Conservation (phyloP, 2,113 vertebrate genomes). For the Lepus europaeus region DNA sequence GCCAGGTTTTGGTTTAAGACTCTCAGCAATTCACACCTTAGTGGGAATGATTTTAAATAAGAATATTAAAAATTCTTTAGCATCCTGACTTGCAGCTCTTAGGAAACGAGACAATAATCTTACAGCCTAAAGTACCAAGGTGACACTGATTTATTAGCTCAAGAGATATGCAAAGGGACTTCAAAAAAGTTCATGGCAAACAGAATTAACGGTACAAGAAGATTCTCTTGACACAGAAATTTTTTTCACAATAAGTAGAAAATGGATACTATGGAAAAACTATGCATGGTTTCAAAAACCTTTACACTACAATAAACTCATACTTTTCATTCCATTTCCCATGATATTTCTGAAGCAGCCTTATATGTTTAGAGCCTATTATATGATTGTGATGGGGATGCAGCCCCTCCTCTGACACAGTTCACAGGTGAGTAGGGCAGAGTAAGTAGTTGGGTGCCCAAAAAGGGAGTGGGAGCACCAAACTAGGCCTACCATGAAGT, state of each 20-base stretch:
- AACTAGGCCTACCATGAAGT: too few relatives aligned
- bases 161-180: not conserved
- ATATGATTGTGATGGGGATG: not conserved
- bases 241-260: too few relatives aligned
- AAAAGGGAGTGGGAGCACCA: not conserved
- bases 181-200: too few relatives aligned
- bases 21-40: too few relatives aligned
- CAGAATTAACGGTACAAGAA: too few relatives aligned
- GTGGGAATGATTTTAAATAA: not conserved
- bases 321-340: too few relatives aligned
- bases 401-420: not conserved
- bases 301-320: too few relatives aligned
- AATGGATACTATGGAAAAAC: too few relatives aligned
- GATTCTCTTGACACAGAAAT: too few relatives aligned
- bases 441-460: not conserved
- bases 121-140: too few relatives aligned
- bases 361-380: not conserved
- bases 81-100: not conserved
- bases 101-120: not conserved
- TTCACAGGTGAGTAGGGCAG: not conserved
- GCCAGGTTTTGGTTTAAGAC: not conserved
- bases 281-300: too few relatives aligned
- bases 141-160: not conserved
- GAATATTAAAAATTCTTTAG: not conserved
- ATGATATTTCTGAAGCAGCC: too few relatives aligned